These are phyloP conservation scores for Syncerus caffer DNA, from an alignment of 2,797 vertebrate species.

Conservation along the genomic window DNA sequence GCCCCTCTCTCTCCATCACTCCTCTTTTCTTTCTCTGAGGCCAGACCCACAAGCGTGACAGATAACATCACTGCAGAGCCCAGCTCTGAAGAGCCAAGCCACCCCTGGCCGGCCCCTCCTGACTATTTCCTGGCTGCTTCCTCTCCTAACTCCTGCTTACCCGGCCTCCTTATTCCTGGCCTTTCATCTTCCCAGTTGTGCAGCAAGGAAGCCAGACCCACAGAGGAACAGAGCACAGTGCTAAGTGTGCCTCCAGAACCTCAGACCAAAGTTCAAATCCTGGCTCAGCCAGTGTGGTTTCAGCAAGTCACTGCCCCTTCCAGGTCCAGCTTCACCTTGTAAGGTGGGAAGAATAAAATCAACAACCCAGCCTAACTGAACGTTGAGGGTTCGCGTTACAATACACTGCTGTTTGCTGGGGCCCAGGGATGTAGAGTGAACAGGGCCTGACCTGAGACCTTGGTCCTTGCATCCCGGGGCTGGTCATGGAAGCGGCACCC, in stretches of 20 bases:
- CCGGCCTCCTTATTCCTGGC: background rate
- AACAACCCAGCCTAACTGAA: fast-evolving
- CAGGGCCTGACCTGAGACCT: background rate
- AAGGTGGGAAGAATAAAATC: background rate
- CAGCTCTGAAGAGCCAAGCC: background rate
- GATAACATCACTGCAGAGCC: background rate
- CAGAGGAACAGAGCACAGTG: fast-evolving
- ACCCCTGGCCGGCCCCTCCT: background rate
- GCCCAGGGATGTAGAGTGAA: fast-evolving
- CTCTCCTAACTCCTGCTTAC: background rate
- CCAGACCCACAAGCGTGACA: background rate
- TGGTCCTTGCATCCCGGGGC: background rate
- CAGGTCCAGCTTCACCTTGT: no score
- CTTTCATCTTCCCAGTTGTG: background rate
- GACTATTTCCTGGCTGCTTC: background rate
- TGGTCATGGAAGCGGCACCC: background rate
- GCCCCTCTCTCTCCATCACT: background rate
- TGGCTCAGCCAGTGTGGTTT: background rate
- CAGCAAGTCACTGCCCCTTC: background rate
- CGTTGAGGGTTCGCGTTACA: fast-evolving
- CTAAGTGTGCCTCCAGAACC: background rate
- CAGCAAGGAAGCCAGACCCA: background rate
- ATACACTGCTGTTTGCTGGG: fast-evolving
- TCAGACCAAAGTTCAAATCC: background rate
- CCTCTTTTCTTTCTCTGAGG: background rate